These are phyloP conservation scores for Eira barbara DNA, from an alignment of 2,113 vertebrate species.

Conservation along the genomic window DNA sequence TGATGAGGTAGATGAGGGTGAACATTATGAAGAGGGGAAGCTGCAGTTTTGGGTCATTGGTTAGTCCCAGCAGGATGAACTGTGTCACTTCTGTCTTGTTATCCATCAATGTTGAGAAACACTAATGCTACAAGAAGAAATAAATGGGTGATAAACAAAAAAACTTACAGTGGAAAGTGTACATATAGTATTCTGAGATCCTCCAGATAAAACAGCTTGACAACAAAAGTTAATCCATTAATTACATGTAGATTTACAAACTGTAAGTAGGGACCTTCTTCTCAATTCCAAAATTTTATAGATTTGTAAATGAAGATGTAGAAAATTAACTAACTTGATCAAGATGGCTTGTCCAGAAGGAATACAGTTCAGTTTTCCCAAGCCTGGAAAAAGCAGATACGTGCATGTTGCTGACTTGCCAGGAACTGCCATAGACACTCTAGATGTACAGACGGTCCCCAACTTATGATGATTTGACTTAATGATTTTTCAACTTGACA, in stretches of 20 bases:
- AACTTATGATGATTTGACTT: neutral
- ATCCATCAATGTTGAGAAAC: neutral
- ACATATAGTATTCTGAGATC: neutral
- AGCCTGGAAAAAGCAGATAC: neutral
- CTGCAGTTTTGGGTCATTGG: neutral
- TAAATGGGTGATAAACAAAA: neutral
- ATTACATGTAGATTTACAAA: neutral
- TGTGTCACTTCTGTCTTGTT: neutral
- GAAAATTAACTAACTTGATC: neutral
- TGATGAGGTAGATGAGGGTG: neutral
- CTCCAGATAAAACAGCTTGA: neutral
- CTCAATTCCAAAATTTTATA: neutral
- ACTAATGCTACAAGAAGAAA: neutral
- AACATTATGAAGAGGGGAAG: neutral
- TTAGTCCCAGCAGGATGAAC: conserved; percentile 46
- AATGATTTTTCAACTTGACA: neutral
- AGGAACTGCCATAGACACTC: neutral
- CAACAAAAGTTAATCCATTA: neutral
- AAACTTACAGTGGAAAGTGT: neutral
- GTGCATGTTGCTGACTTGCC: neutral
- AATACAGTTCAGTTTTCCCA: neutral
- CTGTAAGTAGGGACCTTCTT: neutral
- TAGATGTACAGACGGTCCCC: neutral
- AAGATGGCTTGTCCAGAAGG: neutral
- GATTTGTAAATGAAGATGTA: neutral